Evolutionary conservation across 1,140 invertebrate genomes (phyloP).

Genomic region (Diachasma alloeum): DNA sequence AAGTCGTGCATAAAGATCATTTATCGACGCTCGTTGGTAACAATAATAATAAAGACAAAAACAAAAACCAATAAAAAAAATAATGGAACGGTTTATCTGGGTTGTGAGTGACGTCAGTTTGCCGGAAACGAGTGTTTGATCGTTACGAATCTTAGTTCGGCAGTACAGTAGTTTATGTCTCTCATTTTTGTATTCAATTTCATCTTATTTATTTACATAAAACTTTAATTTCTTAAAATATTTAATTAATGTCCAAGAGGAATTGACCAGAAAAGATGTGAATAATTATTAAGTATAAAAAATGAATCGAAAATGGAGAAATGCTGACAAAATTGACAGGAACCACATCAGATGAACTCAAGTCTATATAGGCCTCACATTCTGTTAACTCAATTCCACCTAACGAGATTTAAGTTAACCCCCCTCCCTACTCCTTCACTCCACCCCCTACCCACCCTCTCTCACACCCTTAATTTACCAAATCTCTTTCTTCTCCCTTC

Average conservation of each 20-base stretch:
- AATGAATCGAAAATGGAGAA: no score
- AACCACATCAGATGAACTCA: not conserved
- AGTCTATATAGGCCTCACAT: not conserved
- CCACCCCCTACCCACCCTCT: no score
- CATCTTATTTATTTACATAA: not conserved
- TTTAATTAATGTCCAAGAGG: not conserved
- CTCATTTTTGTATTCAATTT: not conserved
- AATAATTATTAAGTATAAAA: no score
- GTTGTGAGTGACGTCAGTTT: slow-evolving; percentile 20
- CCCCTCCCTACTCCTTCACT: not conserved
- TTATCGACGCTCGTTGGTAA: not conserved
- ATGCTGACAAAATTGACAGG: no score
- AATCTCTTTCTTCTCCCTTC: not conserved
- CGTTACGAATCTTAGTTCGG: slow-evolving; percentile 20
- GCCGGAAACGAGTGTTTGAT: slow-evolving; percentile 25
- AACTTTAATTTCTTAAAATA: not conserved
- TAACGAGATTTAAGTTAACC: slow-evolving; percentile 4
- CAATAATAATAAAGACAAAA: not conserved
- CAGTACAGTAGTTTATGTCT: slow-evolving; percentile 7
- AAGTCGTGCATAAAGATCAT: not conserved
- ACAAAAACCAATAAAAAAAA: slow-evolving; percentile 1
- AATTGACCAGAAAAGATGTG: no score
- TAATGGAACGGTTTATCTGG: not conserved
- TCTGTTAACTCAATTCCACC: slow-evolving; percentile 1
- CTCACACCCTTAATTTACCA: not conserved